A percentile compares a stretch with the other conserved stretches of the same genome.
These are phyloP conservation scores for Sycophaga agraensis DNA, from an alignment of 1,140 invertebrate species.

Conservation along the genomic window DNA sequence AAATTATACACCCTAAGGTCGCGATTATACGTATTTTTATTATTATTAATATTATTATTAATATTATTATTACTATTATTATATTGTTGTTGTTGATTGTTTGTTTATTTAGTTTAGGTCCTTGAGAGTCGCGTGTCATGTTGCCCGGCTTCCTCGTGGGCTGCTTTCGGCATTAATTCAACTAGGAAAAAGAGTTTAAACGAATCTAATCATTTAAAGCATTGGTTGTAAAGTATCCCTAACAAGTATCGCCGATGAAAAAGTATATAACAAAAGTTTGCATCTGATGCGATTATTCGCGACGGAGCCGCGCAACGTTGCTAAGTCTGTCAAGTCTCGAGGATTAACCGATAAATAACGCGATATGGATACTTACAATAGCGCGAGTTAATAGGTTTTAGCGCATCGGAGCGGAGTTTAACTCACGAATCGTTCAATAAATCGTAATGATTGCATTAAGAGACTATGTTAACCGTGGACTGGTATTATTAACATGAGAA, in stretches of 20 bases:
- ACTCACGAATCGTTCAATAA: slow-evolving; percentile 2
- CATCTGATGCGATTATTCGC: slow-evolving; percentile 13
- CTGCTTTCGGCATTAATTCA: slow-evolving; percentile 12
- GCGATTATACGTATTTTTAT: slow-evolving; percentile 34
- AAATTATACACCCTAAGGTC: too few species aligned
- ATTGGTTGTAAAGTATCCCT: too few species aligned
- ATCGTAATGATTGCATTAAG: slow-evolving; percentile 38
- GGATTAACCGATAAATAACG: slow-evolving; percentile 26
- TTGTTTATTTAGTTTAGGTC: slow-evolving; percentile 53
- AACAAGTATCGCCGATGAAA: too few species aligned
- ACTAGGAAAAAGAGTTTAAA: slow-evolving; percentile 5
- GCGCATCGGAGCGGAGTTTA: background rate
- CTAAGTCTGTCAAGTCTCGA: slow-evolving; percentile 35
- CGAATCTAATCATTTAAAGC: too few species aligned
- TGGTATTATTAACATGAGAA: slow-evolving; percentile 34
- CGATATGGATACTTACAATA: background rate
- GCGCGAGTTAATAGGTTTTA: background rate
- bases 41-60: slow-evolving; percentile 25
- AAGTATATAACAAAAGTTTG: too few species aligned
- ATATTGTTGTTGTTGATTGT: slow-evolving; percentile 54
- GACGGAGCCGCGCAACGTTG: slow-evolving; percentile 48
- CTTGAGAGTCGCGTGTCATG: slow-evolving; percentile 42
- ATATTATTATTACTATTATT: slow-evolving; percentile 21
- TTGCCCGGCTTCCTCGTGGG: slow-evolving; percentile 46
- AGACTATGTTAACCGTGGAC: slow-evolving; percentile 42